Percentiles rank a stretch among this genome's conserved stretches.
These are phyloP conservation scores for Cosmorhoe ocellata DNA, from an alignment of 2,888 invertebrate species.

Conservation along the genomic window DNA sequence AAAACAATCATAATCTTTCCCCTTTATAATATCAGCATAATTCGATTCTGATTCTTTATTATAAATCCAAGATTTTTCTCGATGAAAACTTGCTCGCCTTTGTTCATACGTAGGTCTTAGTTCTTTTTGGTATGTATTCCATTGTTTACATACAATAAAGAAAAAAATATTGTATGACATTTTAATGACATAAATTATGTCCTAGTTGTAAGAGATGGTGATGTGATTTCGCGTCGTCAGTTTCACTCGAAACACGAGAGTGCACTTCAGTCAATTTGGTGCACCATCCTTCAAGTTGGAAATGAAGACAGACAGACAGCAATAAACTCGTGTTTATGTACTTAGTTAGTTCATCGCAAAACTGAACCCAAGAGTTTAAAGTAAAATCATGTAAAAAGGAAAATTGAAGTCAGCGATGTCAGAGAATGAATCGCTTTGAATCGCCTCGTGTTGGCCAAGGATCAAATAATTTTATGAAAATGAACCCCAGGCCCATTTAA, in stretches of 20 bases:
- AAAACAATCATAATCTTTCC: too few relatives aligned
- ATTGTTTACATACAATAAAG: too few relatives aligned
- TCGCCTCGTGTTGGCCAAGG: slow-evolving; percentile 62
- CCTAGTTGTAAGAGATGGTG: background rate
- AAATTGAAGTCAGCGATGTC: slow-evolving; percentile 64
- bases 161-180: too few relatives aligned
- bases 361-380: slow-evolving; percentile 45
- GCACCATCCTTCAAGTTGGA: slow-evolving; percentile 52
- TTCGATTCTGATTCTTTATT: too few relatives aligned
- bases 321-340: slow-evolving; percentile 67
- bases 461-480: slow-evolving; percentile 81
- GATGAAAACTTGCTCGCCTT: too few relatives aligned
- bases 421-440: slow-evolving; percentile 62
- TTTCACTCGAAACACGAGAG: slow-evolving; percentile 50
- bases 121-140: too few relatives aligned
- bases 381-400: slow-evolving; percentile 53
- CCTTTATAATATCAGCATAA: too few relatives aligned
- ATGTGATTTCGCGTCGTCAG: slow-evolving; percentile 9
- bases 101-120: too few relatives aligned
- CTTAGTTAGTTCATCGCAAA: slow-evolving; percentile 53
- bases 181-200: too few relatives aligned
- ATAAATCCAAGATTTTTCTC: too few relatives aligned
- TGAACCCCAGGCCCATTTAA: slow-evolving; percentile 76
- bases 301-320: slow-evolving; percentile 60
- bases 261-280: slow-evolving; percentile 59